These are phyloP conservation scores for Congeria kusceri DNA, from an alignment of 2,888 invertebrate genomes.

Conservation along the genomic window DNA sequence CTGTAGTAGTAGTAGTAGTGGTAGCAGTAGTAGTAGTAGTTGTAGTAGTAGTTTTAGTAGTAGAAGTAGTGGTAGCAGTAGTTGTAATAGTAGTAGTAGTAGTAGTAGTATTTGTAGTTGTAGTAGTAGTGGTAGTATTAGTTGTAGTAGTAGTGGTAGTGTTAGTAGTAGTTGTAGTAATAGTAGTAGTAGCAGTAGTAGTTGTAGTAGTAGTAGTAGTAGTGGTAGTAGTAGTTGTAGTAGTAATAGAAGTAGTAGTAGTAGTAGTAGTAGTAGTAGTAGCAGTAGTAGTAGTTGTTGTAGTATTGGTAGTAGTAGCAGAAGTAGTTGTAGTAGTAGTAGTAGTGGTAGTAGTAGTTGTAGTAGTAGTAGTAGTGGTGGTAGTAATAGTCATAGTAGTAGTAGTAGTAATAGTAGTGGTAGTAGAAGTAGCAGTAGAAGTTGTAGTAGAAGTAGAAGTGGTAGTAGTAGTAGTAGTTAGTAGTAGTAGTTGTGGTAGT, in stretches of 20 bases:
- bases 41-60: too few relatives aligned
- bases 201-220: conserved; percentile 6
- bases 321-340: conserved; percentile 3
- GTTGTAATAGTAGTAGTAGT: conserved; percentile 3
- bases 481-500: conserved; percentile 6
- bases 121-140: conserved; percentile 1
- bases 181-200: conserved; percentile 4
- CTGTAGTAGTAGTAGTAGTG: too few relatives aligned
- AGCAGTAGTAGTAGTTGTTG: conserved; percentile 3
- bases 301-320: conserved; percentile 3
- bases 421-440: background rate
- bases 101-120: background rate
- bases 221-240: conserved; percentile 3
- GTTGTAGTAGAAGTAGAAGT: background rate
- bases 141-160: background rate
- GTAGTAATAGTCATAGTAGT: conserved; percentile 1
- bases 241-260: conserved; percentile 3
- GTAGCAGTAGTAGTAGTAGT: too few relatives aligned
- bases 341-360: conserved; percentile 6
- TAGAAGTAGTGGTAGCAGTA: conserved; percentile 6
- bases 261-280: conserved; percentile 10
- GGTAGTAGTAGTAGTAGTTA: background rate
- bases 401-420: conserved; percentile 4
- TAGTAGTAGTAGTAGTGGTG: conserved; percentile 6
- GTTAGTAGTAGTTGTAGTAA: background rate